These are phyloP conservation scores for Petrocephalus zakoni DNA, from an alignment of 2,113 vertebrate species.

Conservation along the genomic window DNA sequence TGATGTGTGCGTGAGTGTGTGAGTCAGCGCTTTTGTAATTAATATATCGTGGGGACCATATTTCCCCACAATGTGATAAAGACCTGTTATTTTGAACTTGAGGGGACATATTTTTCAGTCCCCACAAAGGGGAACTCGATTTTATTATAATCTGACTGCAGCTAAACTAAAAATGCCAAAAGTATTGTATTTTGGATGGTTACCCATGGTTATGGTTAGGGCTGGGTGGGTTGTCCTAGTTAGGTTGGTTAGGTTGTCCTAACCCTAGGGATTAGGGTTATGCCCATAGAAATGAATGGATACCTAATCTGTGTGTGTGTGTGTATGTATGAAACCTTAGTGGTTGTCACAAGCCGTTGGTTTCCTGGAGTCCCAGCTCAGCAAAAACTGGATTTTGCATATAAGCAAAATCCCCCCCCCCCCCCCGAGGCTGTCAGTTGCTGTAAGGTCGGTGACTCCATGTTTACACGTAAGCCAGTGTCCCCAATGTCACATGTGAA, in stretches of 20 bases:
- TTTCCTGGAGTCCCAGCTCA: neutral
- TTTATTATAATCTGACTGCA: neutral
- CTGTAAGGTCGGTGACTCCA: neutral
- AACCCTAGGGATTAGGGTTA: neutral
- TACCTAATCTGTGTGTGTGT: neutral
- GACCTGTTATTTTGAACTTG: neutral
- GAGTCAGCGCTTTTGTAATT: slow-evolving; percentile 59
- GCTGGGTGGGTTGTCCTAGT: too few relatives aligned
- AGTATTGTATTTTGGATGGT: neutral
- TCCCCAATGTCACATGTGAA: neutral
- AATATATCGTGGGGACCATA: slow-evolving; percentile 42
- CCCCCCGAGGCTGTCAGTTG: neutral
- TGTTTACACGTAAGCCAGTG: neutral
- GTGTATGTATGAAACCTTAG: neutral
- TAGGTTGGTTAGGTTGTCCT: neutral
- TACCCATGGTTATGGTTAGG: neutral
- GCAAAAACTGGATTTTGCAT: neutral
- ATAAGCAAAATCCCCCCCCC: neutral
- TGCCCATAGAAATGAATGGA: neutral
- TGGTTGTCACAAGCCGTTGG: neutral
- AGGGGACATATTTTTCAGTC: neutral
- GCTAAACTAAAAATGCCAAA: neutral
- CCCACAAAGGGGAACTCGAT: neutral
- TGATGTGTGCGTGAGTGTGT: slow-evolving; percentile 58
- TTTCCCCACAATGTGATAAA: neutral